These are phyloP conservation scores for Gymnothorax reevesii DNA, from an alignment of 2,797 vertebrate species.

Conservation along the genomic window DNA sequence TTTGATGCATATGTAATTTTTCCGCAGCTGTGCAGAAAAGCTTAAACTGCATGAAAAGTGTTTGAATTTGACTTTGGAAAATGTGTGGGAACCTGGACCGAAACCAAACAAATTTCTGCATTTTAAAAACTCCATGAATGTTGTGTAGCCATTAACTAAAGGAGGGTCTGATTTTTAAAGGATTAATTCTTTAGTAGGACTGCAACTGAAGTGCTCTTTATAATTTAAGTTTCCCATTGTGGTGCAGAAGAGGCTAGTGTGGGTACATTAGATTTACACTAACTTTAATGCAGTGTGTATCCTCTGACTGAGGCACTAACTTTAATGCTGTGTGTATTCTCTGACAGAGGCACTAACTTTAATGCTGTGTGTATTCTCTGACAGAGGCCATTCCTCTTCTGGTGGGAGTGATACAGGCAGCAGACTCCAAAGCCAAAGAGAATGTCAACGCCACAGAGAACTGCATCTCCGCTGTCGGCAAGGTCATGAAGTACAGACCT, in stretches of 20 bases:
- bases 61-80: no score
- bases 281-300: background rate
- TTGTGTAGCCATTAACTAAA: background rate
- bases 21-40: no score
- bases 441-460: conserved; percentile 99
- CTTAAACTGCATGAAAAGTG: no score
- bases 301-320: conserved; percentile 76
- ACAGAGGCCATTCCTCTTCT: conserved; percentile 92
- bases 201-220: background rate
- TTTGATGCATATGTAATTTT: no score
- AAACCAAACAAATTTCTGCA: background rate
- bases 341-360: conserved; percentile 76
- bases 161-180: background rate
- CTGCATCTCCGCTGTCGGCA: conserved; percentile 97
- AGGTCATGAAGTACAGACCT: conserved; percentile 92
- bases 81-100: no score
- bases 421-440: conserved; percentile 91
- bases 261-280: background rate
- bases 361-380: conserved; percentile 12
- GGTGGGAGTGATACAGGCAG: conserved; percentile 89
- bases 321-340: background rate
- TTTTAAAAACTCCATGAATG: background rate
- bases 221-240: background rate
- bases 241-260: background rate
- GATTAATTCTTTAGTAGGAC: background rate